Conservation (phyloP, 2,797 vertebrate species). For the Xenops minutus region DNA sequence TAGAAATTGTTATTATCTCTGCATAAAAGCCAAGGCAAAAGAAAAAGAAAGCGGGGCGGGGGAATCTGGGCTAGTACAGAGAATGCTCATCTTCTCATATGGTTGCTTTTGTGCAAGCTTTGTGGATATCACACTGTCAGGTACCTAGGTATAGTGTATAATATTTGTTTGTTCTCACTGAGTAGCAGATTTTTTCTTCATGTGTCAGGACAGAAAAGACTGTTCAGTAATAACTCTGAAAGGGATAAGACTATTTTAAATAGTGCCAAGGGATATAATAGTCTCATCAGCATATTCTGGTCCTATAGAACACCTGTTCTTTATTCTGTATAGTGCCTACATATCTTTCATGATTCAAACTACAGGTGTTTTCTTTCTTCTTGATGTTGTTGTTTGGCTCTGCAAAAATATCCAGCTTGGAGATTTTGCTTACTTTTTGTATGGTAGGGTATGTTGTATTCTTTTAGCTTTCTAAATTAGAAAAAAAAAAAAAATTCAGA, state of each 20-base stretch:
- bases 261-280: neutral
- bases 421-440: neutral
- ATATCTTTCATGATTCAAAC: neutral
- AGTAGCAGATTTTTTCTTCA: neutral
- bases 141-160: neutral
- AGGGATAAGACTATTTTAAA: neutral
- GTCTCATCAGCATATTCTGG: neutral
- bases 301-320: neutral
- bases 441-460: neutral
- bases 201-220: neutral
- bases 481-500: neutral
- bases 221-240: neutral
- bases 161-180: neutral
- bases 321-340: neutral
- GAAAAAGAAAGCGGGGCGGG: neutral
- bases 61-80: neutral
- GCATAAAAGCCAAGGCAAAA: neutral
- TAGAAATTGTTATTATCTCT: neutral
- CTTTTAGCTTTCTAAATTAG: neutral
- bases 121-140: neutral
- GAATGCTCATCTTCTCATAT: neutral
- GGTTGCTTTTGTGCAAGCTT: neutral
- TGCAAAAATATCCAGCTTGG: neutral
- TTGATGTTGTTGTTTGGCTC: neutral
- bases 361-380: neutral